These are phyloP conservation scores for Syngnathus typhle DNA, from an alignment of 2,113 vertebrate species.

Conservation along the genomic window DNA sequence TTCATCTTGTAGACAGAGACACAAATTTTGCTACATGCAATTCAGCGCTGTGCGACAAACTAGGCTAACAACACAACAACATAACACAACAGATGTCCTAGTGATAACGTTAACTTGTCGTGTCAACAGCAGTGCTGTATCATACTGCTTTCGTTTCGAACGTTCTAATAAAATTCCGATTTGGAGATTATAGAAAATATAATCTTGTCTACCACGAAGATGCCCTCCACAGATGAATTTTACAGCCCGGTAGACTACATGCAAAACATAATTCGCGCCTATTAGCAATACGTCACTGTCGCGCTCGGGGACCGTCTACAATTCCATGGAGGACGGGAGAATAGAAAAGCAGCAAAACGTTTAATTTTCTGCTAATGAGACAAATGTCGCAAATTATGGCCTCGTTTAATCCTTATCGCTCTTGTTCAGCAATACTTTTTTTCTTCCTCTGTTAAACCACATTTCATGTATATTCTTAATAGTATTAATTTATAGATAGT, in stretches of 20 bases:
- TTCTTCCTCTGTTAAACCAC: background rate
- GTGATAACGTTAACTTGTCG: background rate
- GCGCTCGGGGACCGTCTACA: conserved; percentile 6
- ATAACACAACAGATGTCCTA: background rate
- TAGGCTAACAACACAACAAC: background rate
- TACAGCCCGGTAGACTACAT: background rate
- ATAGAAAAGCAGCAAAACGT: background rate
- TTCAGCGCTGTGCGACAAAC: background rate
- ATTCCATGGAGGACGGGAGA: background rate
- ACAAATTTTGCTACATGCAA: background rate
- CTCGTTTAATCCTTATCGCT: background rate
- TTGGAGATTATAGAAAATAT: background rate
- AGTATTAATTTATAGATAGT: background rate
- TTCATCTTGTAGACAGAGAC: conserved; percentile 55
- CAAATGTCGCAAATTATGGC: background rate
- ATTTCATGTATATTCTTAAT: background rate
- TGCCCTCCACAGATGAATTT: background rate
- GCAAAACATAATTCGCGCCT: conserved; percentile 59
- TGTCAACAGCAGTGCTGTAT: background rate
- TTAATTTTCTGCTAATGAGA: background rate
- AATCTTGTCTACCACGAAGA: background rate
- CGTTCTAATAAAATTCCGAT: background rate
- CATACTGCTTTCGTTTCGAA: background rate
- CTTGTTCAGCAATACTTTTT: background rate
- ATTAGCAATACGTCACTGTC: conserved; percentile 12